Base-by-base conservation (phyloP, 2,888 invertebrate genomes). In the Galerucella pusilla region DNA sequence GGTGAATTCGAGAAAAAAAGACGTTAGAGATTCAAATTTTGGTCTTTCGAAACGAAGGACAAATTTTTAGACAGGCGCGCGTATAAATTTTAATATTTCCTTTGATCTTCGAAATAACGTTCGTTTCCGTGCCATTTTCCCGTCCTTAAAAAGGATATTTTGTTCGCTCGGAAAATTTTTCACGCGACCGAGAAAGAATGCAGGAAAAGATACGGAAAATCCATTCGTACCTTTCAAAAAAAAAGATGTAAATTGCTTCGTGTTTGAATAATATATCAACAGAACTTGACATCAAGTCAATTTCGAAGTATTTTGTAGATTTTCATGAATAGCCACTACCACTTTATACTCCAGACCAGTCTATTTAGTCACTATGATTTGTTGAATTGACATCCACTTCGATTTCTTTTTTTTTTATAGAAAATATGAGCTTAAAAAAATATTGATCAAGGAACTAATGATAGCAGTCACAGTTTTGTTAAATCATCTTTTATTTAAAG, bases 251-350 rank as follows among this genome's bases (percentile, higher is more conserved):
- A 70, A 63, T 71, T 16, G 64, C 52, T 64, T 71, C 74, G 59
- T 80, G 77, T 80, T 75, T 80, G 83, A 84, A 85, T 85, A 65
- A 46, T 65, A 20, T 20, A 70, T 70, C 65, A 73, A 68, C 65
- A 59, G 72, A 28, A 75, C 61, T 10, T 16, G 20, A 57, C 6
- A 10, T 2, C 54, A 10, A 16, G 16, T n/a, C 9, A 16, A 57
- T 57, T 57, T 57, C n/a, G 2, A 16, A n/a, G 54, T 49, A 14
- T 12, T 12, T 49, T 14, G 14, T 49, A 7, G 1, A 42, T 42
- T 9, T 35, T 9, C 6, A 42, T 1, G 35, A 42, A 42, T 9
- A 42, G 7, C 35, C 35, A 42, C 35, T 35, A 35, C 35, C 35
- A 35, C 6, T 35, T 35, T 35, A 35, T 35, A 35, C 7, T 9